phyloP scores from a whole-genome alignment of 1,140 invertebrate species.

The Bombus confusus region DNA sequence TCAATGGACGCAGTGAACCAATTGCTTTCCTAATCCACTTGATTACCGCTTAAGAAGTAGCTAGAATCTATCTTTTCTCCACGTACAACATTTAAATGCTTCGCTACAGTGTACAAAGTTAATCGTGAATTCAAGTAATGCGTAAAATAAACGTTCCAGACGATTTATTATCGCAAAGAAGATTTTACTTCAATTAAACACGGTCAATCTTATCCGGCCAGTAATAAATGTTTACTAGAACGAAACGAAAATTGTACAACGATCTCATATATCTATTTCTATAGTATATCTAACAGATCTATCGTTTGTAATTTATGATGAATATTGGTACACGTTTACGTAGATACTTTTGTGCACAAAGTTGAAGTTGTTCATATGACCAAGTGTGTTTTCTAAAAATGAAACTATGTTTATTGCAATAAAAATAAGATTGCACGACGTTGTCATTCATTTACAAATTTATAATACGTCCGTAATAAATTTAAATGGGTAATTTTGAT shows the following conservation, averaged over 20 bases:
- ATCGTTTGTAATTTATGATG: background rate
- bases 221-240: background rate
- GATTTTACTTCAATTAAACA: background rate
- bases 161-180: background rate
- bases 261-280: too few species aligned
- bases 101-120: slow-evolving; percentile 3
- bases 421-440: background rate
- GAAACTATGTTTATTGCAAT: too few species aligned
- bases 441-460: background rate
- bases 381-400: background rate
- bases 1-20: slow-evolving; percentile 13
- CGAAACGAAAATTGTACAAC: background rate
- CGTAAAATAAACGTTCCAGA: background rate
- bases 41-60: background rate
- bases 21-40: slow-evolving; percentile 30
- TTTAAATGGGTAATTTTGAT: background rate
- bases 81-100: slow-evolving; percentile 10
- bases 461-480: background rate
- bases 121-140: background rate
- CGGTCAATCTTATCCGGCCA: background rate
- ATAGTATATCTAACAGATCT: too few species aligned
- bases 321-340: too few species aligned
- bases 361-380: background rate
- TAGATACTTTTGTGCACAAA: background rate
- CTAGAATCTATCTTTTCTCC: slow-evolving; percentile 10